phyloP scores from a whole-genome alignment of 2,797 vertebrate species.

The Sparidentex hasta region DNA sequence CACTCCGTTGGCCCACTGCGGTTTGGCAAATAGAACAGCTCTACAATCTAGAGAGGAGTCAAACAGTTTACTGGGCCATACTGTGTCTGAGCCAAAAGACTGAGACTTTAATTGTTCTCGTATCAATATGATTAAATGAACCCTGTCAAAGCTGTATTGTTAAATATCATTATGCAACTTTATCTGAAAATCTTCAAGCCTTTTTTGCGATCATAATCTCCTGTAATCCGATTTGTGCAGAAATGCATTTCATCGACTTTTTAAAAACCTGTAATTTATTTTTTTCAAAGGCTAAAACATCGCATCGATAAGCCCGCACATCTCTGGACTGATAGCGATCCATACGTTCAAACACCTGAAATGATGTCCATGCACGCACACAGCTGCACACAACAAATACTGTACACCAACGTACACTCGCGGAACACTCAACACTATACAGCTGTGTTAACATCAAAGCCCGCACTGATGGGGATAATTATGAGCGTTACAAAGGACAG shows the following conservation, averaged over 20 bases:
- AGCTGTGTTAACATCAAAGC: slow-evolving; percentile 65
- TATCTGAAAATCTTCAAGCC: slow-evolving; percentile 16
- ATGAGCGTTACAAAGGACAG: slow-evolving; percentile 66
- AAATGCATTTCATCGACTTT: slow-evolving; percentile 2
- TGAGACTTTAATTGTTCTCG: not conserved
- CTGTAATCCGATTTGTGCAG: slow-evolving; percentile 26
- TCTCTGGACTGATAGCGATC: too few species aligned
- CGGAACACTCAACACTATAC: slow-evolving; percentile 25
- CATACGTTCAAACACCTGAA: not conserved
- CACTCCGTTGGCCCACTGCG: not conserved
- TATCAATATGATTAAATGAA: slow-evolving; percentile 8
- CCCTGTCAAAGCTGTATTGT: not conserved
- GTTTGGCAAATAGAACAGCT: not conserved
- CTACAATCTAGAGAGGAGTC: too few species aligned
- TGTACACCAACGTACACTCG: not conserved
- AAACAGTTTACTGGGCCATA: not conserved
- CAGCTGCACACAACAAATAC: slow-evolving; percentile 4
- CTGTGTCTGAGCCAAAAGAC: not conserved
- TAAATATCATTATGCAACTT: not conserved
- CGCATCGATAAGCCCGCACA: not conserved
- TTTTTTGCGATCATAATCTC: slow-evolving; percentile 26
- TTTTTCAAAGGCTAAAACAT: not conserved
- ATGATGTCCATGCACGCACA: slow-evolving; percentile 18
- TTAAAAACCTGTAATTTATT: not conserved
- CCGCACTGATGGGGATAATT: slow-evolving; percentile 65